phyloP scores from a whole-genome alignment of 1,140 invertebrate genomes.

The Drosophila paulistorum region DNA sequence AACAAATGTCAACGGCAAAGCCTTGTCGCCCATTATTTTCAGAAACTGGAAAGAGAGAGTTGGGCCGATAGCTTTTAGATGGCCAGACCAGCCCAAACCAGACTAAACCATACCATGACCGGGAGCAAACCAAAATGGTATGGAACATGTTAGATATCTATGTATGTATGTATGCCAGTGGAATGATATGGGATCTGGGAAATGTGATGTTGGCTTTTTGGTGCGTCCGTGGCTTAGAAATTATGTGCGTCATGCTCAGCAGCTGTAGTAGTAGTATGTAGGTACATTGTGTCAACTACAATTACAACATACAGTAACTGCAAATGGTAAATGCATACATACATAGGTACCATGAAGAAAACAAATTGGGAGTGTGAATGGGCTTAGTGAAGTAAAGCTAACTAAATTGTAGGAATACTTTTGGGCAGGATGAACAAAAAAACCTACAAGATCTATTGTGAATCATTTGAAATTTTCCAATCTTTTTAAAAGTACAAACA shows the following conservation, averaged over 20 bases:
- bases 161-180: background rate
- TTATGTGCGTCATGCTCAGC: conserved; percentile 67
- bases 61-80: background rate
- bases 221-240: conserved; percentile 62
- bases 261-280: conserved; percentile 10
- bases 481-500: too few species aligned
- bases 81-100: background rate
- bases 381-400: too few species aligned
- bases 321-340: background rate
- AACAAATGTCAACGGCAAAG: conserved; percentile 67
- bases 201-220: conserved; percentile 7
- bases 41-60: conserved; percentile 1
- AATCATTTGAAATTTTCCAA: too few species aligned
- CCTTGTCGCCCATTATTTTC: conserved; percentile 63
- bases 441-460: too few species aligned
- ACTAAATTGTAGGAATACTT: too few species aligned
- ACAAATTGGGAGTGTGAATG: too few species aligned
- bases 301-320: conserved; percentile 26
- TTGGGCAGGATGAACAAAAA: too few species aligned
- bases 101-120: background rate
- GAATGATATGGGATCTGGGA: background rate
- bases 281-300: conserved; percentile 45
- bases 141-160: background rate
- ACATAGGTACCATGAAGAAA: too few species aligned
- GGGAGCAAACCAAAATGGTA: background rate